Conservation (phyloP, 2,888 invertebrate species). For the Aphidius colemani region DNA sequence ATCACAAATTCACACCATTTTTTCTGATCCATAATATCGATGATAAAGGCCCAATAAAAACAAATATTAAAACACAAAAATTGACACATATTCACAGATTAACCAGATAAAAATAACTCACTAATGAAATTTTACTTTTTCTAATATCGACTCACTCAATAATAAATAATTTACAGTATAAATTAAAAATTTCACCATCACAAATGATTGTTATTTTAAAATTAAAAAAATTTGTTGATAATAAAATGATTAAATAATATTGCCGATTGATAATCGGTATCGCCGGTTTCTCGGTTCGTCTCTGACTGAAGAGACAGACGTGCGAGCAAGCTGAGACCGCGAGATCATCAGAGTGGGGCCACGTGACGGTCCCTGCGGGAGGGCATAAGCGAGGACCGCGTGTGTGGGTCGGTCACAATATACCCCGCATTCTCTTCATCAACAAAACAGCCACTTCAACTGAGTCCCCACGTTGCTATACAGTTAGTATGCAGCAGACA, state of each 20-base stretch:
- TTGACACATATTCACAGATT: not conserved
- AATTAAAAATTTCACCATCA: too few relatives aligned
- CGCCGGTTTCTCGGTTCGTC: slow-evolving; percentile 55
- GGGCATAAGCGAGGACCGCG: slow-evolving; percentile 48
- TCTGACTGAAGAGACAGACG: slow-evolving; percentile 53
- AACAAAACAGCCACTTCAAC: slow-evolving; percentile 18
- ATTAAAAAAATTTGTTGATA: not conserved
- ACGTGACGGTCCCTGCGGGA: slow-evolving; percentile 60
- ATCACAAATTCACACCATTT: too few relatives aligned
- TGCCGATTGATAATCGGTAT: slow-evolving; percentile 33
- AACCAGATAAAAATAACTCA: not conserved
- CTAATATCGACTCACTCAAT: not conserved
- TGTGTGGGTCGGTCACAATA: slow-evolving; percentile 39
- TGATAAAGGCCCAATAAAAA: too few relatives aligned
- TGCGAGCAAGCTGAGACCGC: slow-evolving; percentile 36
- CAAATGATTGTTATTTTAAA: too few relatives aligned
- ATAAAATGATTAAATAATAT: not conserved
- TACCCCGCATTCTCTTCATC: too few relatives aligned
- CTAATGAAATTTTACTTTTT: not conserved
- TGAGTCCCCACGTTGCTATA: slow-evolving; percentile 33
- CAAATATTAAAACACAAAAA: not conserved
- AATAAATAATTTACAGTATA: too few relatives aligned
- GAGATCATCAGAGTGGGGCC: slow-evolving; percentile 43
- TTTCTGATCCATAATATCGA: too few relatives aligned
- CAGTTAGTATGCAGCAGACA: slow-evolving; percentile 9